These are phyloP conservation scores for Drosophila sp. DNA, from an alignment of 1,140 invertebrate genomes.

Conservation along the genomic window DNA sequence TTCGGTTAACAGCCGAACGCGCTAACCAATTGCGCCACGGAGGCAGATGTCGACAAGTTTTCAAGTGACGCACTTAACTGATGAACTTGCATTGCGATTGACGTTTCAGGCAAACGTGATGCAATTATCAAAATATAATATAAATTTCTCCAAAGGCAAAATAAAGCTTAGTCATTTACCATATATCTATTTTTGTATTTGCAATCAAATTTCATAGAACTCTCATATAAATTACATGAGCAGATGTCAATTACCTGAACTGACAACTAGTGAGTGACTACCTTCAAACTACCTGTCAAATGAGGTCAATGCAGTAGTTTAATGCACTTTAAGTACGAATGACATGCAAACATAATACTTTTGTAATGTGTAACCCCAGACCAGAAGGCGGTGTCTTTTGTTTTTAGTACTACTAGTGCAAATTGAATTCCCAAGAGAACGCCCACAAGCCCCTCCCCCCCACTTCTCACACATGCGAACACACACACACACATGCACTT, in stretches of 20 bases:
- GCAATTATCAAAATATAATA: background rate
- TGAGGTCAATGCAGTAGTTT: constrained; percentile 58
- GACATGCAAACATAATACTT: constrained; percentile 19
- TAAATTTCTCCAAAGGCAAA: background rate
- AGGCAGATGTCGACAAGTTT: constrained; percentile 83
- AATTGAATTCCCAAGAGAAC: constrained; percentile 48
- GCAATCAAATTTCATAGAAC: background rate
- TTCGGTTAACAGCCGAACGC: constrained; percentile 92
- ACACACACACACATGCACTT: constrained; percentile 1
- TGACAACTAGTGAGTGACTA: background rate
- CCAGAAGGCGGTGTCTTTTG: constrained; percentile 34
- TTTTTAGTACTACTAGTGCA: constrained; percentile 7
- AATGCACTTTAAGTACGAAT: constrained; percentile 40
- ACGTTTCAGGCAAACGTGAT: background rate
- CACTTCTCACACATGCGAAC: constrained; percentile 12
- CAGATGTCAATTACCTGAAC: constrained; percentile 44
- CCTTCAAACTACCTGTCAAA: constrained; percentile 19
- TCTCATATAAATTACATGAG: constrained; percentile 32
- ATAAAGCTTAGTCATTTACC: background rate
- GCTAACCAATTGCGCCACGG: constrained; percentile 92
- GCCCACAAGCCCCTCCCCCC: constrained; percentile 17
- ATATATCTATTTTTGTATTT: background rate
- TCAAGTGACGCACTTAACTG: constrained; percentile 24
- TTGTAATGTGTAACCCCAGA: background rate
- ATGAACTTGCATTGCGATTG: background rate